Percentiles rank a stretch among this genome's conserved stretches.
These are phyloP conservation scores for Euzophera pinguis DNA, from an alignment of 2,888 invertebrate genomes.

Conservation along the genomic window DNA sequence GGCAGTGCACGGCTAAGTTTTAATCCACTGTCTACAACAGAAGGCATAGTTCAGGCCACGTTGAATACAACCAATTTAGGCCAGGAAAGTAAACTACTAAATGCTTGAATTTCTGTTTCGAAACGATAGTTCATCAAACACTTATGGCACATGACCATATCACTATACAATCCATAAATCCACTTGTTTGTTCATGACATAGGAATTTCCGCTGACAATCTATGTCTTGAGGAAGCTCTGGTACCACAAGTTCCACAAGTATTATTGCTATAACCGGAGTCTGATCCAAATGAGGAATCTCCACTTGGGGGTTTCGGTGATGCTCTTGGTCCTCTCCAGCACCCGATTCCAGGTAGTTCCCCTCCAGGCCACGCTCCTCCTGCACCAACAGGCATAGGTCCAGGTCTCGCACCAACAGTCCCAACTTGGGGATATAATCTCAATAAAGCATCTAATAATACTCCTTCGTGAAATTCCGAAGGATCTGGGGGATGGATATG, in stretches of 20 bases:
- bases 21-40: constrained; percentile 42
- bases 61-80: constrained; percentile 52
- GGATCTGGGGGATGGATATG: constrained; percentile 84
- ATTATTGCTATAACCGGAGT: constrained; percentile 92
- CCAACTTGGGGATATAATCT: constrained; percentile 87
- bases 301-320: constrained; percentile 83
- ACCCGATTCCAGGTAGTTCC: constrained; percentile 79
- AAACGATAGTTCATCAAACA: constrained; percentile 27
- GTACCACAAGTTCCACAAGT: constrained; percentile 86
- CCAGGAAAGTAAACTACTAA: constrained; percentile 60
- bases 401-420: constrained; percentile 80
- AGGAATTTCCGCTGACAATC: constrained; percentile 71
- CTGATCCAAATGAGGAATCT: constrained; percentile 90
- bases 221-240: constrained; percentile 75
- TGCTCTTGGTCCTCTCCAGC: constrained; percentile 75
- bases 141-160: constrained; percentile 46
- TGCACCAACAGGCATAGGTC: constrained; percentile 70
- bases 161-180: constrained; percentile 28
- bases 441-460: constrained; percentile 85
- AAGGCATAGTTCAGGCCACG: constrained; percentile 52
- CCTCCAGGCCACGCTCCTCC: constrained; percentile 86
- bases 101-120: constrained; percentile 36
- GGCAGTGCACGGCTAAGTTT: constrained; percentile 36
- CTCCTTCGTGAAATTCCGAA: constrained; percentile 90
- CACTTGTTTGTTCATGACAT: constrained; percentile 63